Conservation (phyloP, 2,113 vertebrate species). For the Sceloporus undulatus region DNA sequence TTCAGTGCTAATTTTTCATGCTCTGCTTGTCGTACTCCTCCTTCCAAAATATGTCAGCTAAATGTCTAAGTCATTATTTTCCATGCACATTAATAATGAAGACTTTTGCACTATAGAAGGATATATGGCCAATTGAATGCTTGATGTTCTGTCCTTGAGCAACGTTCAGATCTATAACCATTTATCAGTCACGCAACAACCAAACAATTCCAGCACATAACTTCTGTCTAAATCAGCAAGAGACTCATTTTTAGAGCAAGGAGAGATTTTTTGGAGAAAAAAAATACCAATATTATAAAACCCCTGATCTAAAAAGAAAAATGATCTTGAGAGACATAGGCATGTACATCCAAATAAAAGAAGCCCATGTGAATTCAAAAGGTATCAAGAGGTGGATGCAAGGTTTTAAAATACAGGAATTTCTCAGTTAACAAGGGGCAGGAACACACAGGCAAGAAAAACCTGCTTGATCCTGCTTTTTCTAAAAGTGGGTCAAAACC, state of each 20-base stretch:
- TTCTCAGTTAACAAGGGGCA: too few relatives aligned
- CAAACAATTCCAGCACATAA: conserved; percentile 24
- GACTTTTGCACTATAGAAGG: conserved; percentile 1
- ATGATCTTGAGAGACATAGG: background rate
- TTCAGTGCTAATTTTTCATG: conserved; percentile 35
- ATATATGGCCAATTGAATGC: conserved; percentile 38
- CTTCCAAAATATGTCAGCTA: conserved; percentile 17
- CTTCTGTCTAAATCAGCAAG: conserved; percentile 9
- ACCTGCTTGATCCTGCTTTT: too few relatives aligned
- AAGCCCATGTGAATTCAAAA: background rate
- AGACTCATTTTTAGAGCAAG: background rate
- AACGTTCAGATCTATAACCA: conserved; percentile 38
- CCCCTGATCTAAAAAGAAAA: background rate
- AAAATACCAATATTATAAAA: background rate
- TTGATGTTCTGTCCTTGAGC: conserved; percentile 46
- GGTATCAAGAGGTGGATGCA: background rate
- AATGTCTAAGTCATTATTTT: conserved; percentile 44
- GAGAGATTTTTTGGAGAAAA: conserved; percentile 3
- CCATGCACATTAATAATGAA: conserved; percentile 55
- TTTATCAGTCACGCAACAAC: conserved; percentile 38
- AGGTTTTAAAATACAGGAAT: background rate
- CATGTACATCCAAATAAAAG: background rate
- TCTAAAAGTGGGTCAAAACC: too few relatives aligned
- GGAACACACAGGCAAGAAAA: too few relatives aligned
- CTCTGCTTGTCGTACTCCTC: conserved; percentile 3